Conservation (phyloP, 2,797 vertebrate genomes). For the Poeciliopsis paucimaculata region DNA sequence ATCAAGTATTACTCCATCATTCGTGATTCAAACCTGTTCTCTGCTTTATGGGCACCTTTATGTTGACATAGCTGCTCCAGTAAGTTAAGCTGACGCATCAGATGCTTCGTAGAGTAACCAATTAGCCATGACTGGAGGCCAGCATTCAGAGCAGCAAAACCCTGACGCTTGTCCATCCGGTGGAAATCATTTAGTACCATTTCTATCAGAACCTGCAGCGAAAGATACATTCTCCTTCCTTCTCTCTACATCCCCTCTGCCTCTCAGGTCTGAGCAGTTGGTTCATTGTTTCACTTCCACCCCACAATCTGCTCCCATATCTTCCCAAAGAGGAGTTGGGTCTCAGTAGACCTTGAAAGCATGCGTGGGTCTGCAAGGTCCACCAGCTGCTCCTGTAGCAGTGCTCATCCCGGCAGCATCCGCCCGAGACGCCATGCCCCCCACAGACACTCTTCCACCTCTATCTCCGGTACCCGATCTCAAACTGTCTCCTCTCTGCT, state of each 20-base stretch:
- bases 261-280: constrained; percentile 12
- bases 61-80: not conserved
- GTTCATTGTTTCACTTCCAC: constrained; percentile 42
- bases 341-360: constrained; percentile 80
- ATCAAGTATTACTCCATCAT: not conserved
- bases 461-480: constrained; percentile 30
- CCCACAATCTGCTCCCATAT: constrained; percentile 38
- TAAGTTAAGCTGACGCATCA: not conserved
- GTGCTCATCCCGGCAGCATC: not conserved
- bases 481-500: constrained; percentile 71
- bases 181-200: not conserved
- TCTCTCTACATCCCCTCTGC: not conserved
- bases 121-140: not conserved
- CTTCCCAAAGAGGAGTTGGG: constrained; percentile 43
- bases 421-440: not conserved
- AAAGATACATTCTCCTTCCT: constrained; percentile 2
- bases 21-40: not conserved
- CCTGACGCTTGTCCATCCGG: not conserved
- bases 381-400: constrained; percentile 42
- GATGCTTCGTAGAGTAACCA: not conserved
- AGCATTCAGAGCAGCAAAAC: not conserved
- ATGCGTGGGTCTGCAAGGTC: constrained; percentile 76
- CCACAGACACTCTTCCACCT: constrained; percentile 4
- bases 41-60: not conserved
- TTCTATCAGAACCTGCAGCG: constrained; percentile 1